Percentiles rank a stretch among this genome's conserved stretches.
Evolutionary conservation across 2,888 invertebrate genomes (phyloP).

Genomic region (Scaptomyza caliginosa): DNA sequence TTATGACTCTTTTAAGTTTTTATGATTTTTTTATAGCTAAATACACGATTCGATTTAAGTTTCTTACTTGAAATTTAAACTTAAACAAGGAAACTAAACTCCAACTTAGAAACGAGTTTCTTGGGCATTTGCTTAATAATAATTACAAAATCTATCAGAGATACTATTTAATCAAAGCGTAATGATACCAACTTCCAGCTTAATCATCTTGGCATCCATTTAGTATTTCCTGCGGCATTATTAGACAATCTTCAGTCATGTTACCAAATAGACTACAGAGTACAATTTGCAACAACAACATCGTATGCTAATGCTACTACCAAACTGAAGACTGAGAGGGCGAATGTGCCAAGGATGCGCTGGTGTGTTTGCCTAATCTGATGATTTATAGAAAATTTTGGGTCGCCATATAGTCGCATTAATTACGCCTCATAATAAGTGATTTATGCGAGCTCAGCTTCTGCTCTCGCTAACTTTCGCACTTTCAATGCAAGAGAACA

Average conservation of each 20-base stretch:
- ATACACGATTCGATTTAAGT: too few relatives aligned
- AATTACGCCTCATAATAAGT: slow-evolving; percentile 85
- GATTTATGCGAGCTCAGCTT: slow-evolving; percentile 82
- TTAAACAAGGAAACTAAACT: too few relatives aligned
- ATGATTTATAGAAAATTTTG: slow-evolving; percentile 84
- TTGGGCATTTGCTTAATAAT: too few relatives aligned
- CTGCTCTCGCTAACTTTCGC: slow-evolving; percentile 5
- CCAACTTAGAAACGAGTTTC: too few relatives aligned
- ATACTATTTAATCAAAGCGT: not conserved
- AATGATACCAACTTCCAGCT: slow-evolving; percentile 26
- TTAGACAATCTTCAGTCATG: slow-evolving; percentile 57
- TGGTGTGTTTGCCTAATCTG: slow-evolving; percentile 82
- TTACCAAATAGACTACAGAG: slow-evolving; percentile 38
- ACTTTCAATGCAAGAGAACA: slow-evolving; percentile 8
- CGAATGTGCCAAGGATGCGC: slow-evolving; percentile 27
- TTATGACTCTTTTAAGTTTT: too few relatives aligned
- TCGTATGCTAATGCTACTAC: slow-evolving; percentile 21
- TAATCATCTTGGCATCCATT: slow-evolving; percentile 50
- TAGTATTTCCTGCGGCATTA: slow-evolving; percentile 56
- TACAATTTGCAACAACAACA: slow-evolving; percentile 21
- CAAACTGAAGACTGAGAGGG: not conserved
- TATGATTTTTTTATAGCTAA: too few relatives aligned
- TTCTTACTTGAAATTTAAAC: too few relatives aligned
- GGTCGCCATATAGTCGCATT: slow-evolving; percentile 84
- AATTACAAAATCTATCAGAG: not conserved